Evolutionary conservation across 2,113 vertebrate genomes (phyloP).

Genomic region (Phyllostomus discolor): DNA sequence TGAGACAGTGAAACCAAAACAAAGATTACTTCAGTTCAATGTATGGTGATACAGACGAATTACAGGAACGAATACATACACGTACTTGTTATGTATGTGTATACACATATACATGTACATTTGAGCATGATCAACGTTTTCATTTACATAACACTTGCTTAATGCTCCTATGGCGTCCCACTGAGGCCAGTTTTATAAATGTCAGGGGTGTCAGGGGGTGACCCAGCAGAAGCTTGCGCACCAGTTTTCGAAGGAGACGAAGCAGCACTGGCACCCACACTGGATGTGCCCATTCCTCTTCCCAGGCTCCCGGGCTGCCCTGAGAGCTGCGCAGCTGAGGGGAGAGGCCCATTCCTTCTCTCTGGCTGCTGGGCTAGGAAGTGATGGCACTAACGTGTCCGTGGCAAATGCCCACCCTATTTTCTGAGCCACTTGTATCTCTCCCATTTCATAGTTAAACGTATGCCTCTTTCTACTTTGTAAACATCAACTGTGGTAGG

Average conservation of each 20-base stretch:
- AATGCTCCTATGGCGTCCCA: neutral
- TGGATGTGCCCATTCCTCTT: neutral
- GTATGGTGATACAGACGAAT: neutral
- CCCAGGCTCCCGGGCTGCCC: rapidly evolving
- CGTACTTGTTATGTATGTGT: neutral
- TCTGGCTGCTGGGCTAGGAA: neutral
- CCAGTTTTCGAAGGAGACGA: neutral
- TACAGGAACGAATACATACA: neutral
- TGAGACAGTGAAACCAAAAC: neutral
- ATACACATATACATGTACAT: neutral
- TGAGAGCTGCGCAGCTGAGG: neutral
- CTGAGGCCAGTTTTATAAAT: neutral
- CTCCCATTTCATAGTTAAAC: neutral
- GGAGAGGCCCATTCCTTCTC: neutral
- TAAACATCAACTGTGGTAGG: neutral
- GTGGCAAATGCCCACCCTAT: neutral
- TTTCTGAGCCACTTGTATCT: neutral
- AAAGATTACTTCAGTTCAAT: neutral
- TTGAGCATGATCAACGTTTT: neutral
- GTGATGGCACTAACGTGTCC: neutral
- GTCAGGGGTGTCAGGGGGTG: neutral
- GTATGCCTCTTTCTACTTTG: neutral
- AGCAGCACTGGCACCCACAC: neutral
- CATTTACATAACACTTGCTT: neutral
- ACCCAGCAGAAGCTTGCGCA: neutral